phyloP scores from a whole-genome alignment of 2,888 invertebrate species.

The Amblyteles armatorius region DNA sequence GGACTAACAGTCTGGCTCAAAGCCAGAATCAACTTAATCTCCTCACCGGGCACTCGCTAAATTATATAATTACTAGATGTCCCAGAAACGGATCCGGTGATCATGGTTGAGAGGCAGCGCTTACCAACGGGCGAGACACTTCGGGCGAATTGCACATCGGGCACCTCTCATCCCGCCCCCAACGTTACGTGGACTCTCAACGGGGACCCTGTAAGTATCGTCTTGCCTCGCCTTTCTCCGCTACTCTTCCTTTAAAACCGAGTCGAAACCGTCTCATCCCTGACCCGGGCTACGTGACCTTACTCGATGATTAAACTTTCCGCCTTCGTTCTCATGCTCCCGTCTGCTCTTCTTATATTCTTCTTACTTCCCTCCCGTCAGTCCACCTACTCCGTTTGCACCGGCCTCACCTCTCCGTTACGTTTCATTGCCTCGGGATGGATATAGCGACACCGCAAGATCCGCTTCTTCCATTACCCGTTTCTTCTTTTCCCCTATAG shows the following conservation, averaged over 20 bases:
- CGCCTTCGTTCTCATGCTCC: constrained; percentile 43
- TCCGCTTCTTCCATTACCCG: not conserved
- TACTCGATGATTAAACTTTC: constrained; percentile 78
- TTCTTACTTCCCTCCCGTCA: not conserved
- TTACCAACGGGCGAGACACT: constrained; percentile 80
- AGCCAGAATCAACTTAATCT: constrained; percentile 76
- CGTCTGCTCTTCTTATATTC: too few species aligned
- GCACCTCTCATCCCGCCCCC: constrained; percentile 81
- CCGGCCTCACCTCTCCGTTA: constrained; percentile 18
- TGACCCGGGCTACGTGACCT: constrained; percentile 76
- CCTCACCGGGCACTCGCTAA: constrained; percentile 72
- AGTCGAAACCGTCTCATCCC: constrained; percentile 34
- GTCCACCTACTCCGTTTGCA: constrained; percentile 52
- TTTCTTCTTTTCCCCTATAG: not conserved
- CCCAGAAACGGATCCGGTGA: constrained; percentile 81
- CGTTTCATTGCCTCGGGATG: constrained; percentile 29
- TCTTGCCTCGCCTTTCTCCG: constrained; percentile 57
- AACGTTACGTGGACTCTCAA: constrained; percentile 83
- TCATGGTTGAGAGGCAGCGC: constrained; percentile 80
- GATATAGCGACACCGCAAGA: not conserved
- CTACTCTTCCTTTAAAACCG: constrained; percentile 19
- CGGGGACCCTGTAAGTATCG: constrained; percentile 81
- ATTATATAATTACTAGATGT: constrained; percentile 80
- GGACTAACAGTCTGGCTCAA: constrained; percentile 68
- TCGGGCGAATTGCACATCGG: constrained; percentile 82